Evolutionary conservation across 2,113 vertebrate genomes (phyloP).

Genomic region (Promerops cafer): DNA sequence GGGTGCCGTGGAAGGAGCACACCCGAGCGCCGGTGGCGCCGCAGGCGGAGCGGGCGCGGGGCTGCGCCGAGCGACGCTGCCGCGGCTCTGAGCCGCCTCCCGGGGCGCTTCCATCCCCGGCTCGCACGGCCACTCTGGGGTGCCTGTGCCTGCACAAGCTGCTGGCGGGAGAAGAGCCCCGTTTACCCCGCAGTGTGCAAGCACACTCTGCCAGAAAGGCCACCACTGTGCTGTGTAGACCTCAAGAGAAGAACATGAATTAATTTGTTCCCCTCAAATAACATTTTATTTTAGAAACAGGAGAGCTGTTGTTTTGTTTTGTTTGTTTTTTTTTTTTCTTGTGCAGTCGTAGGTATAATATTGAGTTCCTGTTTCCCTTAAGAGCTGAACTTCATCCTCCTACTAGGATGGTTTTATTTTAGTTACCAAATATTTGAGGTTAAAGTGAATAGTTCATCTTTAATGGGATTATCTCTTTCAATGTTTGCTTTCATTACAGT

Average conservation of each 20-base stretch:
- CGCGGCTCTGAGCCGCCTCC: not conserved
- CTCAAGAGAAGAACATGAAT: constrained; percentile 22
- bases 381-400: constrained; percentile 45
- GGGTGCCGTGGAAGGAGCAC: rapidly evolving
- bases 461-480: constrained; percentile 78
- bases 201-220: not conserved
- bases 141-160: not conserved
- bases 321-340: not conserved
- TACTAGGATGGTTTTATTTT: constrained; percentile 61
- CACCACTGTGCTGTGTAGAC: not conserved
- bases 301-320: not conserved
- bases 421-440: constrained; percentile 70
- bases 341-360: not conserved
- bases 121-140: too few relatives aligned
- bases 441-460: constrained; percentile 76
- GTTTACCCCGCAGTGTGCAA: not conserved
- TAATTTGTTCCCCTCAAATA: constrained; percentile 40
- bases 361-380: constrained; percentile 1
- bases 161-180: not conserved
- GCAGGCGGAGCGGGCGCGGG: not conserved
- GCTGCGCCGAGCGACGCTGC: not conserved
- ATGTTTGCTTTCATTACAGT: constrained; percentile 78
- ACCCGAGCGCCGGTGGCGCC: rapidly evolving
- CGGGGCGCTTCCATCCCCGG: not conserved
- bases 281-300: constrained; percentile 20